Evolutionary conservation across 1,140 invertebrate species (phyloP), one percentile per base, ranked within the genome.

Genomic region (Octopus sinensis): DNA sequence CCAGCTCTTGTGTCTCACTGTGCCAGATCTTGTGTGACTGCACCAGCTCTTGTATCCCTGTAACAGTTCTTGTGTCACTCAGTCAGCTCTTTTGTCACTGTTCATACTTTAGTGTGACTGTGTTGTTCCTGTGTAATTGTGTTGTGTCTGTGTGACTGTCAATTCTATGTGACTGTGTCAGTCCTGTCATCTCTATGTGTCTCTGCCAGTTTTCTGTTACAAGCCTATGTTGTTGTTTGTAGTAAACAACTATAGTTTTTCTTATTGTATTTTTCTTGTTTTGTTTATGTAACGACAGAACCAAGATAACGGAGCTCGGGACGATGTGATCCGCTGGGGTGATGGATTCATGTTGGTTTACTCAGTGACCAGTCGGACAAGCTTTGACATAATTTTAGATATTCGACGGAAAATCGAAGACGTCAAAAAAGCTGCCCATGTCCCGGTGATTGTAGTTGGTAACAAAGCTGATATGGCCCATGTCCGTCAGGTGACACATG

Each of bases 301-400:
- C 56, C 83, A 87, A 54, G 86, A 87, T 56, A 83, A 84, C 77
- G 86, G 87, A 5, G 85, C 85, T 92, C 93, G 73, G 92, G 95
- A 96, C 87, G 93, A 94, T 17, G 95, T 96, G 85, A 94, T 96
- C 52, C 92, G 94, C 53, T 96, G 95, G 96, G 96, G 96, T 0
- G 96, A 97, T 89, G 96, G 95, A 0, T 91, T 96, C 54, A 92
- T 96, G 76, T 91, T 97, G n/a, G 95, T 97, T 6, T 98, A 97
- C 89, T 96, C 96, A n/a, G 97, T 97, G 86, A 97, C 95, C 0
- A 96, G 97, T 88, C 92, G 95, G 73, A 92, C 93, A 76, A 96
- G 95, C 5, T 97, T 97, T 90, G 91, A 93, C 79, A 93, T 83
- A 4, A 71, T 89, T 10, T 23, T 81, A 5, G 86, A 89, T 4